Conservation (phyloP, 2,797 vertebrate genomes). For the Melanotaenia trifasciata region DNA sequence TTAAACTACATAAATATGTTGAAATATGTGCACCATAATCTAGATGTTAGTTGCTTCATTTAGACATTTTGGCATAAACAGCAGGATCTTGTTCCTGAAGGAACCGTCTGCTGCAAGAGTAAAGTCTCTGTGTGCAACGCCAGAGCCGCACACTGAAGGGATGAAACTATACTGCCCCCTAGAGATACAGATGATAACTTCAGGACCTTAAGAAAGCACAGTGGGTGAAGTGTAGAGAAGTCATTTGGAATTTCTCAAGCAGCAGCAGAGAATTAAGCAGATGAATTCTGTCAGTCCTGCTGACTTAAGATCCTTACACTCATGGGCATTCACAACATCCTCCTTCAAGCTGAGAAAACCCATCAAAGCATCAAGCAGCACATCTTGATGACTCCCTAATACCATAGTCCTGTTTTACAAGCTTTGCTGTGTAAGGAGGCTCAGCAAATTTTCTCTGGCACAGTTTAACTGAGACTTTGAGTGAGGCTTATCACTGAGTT, state of each 20-base stretch:
- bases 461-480: neutral
- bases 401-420: slow-evolving; percentile 53
- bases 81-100: slow-evolving; percentile 33
- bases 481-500: neutral
- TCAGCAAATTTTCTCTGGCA: slow-evolving; percentile 25
- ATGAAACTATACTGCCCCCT: slow-evolving; percentile 75
- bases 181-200: slow-evolving; percentile 29
- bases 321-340: slow-evolving; percentile 32
- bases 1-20: slow-evolving; percentile 48
- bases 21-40: slow-evolving; percentile 41
- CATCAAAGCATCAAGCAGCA: slow-evolving; percentile 54
- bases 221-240: neutral
- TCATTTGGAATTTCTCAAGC: neutral
- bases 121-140: slow-evolving; percentile 43
- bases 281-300: neutral
- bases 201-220: neutral
- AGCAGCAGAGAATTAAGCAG: slow-evolving; percentile 13
- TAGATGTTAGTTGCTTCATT: slow-evolving; percentile 51
- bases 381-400: slow-evolving; percentile 41
- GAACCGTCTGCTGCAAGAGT: slow-evolving; percentile 38
- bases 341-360: slow-evolving; percentile 48
- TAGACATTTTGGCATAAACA: slow-evolving; percentile 65
- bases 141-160: slow-evolving; percentile 10
- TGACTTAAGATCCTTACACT: slow-evolving; percentile 10
- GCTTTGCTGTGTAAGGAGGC: slow-evolving; percentile 20